Evolutionary conservation across 1,140 invertebrate species (phyloP).

Genomic region (Harpegnathos saltator): DNA sequence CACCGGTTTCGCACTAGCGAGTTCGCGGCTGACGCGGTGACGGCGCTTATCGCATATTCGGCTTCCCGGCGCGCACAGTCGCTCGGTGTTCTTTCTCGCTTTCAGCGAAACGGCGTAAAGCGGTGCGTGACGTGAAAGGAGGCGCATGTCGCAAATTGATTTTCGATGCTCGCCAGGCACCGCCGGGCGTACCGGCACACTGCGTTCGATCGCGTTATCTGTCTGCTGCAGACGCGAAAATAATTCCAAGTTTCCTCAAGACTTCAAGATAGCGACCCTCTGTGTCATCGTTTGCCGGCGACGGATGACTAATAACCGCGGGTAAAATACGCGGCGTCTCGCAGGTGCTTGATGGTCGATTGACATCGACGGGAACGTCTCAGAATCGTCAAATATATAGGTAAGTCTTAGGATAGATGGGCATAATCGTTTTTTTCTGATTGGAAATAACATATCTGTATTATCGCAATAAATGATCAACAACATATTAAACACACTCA

Average conservation of each 20-base stretch:
- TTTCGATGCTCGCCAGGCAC: slow-evolving; percentile 48
- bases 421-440: too few species aligned
- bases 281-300: background rate
- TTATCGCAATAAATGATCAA: too few species aligned
- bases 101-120: slow-evolving; percentile 25
- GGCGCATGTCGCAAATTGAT: slow-evolving; percentile 61
- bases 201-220: slow-evolving; percentile 38
- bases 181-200: background rate
- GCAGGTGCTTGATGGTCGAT: background rate
- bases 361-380: too few species aligned
- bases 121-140: slow-evolving; percentile 43
- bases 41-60: slow-evolving; percentile 25
- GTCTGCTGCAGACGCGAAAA: slow-evolving; percentile 11
- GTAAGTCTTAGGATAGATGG: too few species aligned
- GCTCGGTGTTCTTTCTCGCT: background rate
- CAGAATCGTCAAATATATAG: background rate
- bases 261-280: background rate
- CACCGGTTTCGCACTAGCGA: background rate
- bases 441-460: too few species aligned
- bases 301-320: background rate
- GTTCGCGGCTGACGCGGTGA: background rate
- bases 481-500: too few species aligned
- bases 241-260: slow-evolving; percentile 29
- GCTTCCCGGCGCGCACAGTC: slow-evolving; percentile 1
- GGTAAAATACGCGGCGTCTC: background rate